phyloP scores from a whole-genome alignment of 2,888 invertebrate species.

The Pardosa pseudoannulata region DNA sequence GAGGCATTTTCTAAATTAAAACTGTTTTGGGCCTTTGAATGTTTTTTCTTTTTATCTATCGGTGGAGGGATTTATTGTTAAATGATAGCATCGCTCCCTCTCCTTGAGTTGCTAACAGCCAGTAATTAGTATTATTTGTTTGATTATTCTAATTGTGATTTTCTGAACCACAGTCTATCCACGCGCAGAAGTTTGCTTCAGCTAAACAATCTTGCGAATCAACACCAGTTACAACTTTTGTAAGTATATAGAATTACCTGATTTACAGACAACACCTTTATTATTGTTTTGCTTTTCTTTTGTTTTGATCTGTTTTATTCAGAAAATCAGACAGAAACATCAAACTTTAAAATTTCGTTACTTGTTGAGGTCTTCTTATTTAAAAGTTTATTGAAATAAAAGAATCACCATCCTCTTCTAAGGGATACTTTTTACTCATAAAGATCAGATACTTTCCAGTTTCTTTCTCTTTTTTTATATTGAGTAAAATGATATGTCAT shows the following conservation, averaged over 20 bases:
- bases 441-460: no score
- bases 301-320: slow-evolving; percentile 51
- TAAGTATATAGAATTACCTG: slow-evolving; percentile 80
- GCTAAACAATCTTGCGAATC: slow-evolving; percentile 85
- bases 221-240: slow-evolving; percentile 84
- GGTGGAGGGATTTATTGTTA: slow-evolving; percentile 42
- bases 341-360: no score
- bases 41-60: not conserved
- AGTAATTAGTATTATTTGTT: slow-evolving; percentile 61
- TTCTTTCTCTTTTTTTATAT: no score
- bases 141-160: slow-evolving; percentile 76
- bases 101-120: slow-evolving; percentile 60
- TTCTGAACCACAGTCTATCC: slow-evolving; percentile 80
- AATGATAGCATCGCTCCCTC: slow-evolving; percentile 22
- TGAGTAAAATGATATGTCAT: no score
- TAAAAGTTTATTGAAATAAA: no score
- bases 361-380: no score
- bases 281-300: slow-evolving; percentile 74
- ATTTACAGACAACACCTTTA: slow-evolving; percentile 60
- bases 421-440: no score
- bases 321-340: slow-evolving; percentile 4
- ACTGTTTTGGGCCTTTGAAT: no score
- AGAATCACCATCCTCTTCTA: no score
- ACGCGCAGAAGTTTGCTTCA: slow-evolving; percentile 85
- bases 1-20: no score